These are phyloP conservation scores for Xestia xanthographa DNA, from an alignment of 2,888 invertebrate species.

Conservation along the genomic window DNA sequence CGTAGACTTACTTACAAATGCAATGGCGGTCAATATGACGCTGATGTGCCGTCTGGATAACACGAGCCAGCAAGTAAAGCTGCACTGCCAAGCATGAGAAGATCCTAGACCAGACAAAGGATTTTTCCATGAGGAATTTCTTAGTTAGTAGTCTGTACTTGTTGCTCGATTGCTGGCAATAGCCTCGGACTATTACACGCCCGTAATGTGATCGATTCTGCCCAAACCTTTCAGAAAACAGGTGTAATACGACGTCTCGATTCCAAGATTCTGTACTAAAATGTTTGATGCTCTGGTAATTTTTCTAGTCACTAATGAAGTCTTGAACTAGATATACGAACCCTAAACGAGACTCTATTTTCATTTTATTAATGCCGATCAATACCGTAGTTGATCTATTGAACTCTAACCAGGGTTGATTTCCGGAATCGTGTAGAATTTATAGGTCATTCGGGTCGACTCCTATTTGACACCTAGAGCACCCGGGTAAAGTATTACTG, in stretches of 20 bases:
- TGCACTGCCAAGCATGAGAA: too few relatives aligned
- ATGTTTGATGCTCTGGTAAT: background rate
- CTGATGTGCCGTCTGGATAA: too few relatives aligned
- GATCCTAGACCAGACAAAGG: background rate
- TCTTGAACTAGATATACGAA: background rate
- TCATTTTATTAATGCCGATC: background rate
- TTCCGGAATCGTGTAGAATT: constrained; percentile 3
- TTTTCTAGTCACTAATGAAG: background rate
- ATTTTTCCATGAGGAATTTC: background rate
- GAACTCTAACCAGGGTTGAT: background rate
- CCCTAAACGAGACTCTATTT: background rate
- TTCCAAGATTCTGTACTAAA: background rate
- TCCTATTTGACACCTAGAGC: background rate
- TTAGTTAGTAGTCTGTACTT: background rate
- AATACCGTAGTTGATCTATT: constrained; percentile 14
- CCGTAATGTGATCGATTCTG: background rate
- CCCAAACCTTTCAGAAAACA: background rate
- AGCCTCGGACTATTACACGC: background rate
- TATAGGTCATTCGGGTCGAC: background rate
- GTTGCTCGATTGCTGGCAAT: background rate
- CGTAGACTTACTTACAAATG: too few relatives aligned
- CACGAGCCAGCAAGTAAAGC: background rate
- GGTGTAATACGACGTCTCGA: background rate
- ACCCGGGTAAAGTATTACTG: background rate
- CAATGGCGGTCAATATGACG: too few relatives aligned